Conservation (phyloP, 2,888 invertebrate species). For the Eledona agricola region DNA sequence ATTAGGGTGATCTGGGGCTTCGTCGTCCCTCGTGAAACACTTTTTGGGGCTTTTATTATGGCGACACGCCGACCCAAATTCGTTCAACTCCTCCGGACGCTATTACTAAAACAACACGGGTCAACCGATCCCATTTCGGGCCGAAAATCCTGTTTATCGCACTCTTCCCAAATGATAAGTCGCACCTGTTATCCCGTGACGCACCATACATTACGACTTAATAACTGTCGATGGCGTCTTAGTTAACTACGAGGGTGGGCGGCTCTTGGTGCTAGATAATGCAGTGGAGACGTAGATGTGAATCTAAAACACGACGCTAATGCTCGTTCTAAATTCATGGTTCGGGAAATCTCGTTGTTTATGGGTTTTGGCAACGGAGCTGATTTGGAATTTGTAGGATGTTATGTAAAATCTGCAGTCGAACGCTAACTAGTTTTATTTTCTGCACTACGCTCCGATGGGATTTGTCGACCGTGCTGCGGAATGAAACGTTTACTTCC, state of each 20-base stretch:
- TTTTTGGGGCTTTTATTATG: slow-evolving; percentile 30
- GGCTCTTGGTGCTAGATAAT: slow-evolving; percentile 13
- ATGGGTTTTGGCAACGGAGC: slow-evolving; percentile 27
- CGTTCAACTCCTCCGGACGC: slow-evolving; percentile 13
- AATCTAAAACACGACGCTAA: slow-evolving; percentile 22
- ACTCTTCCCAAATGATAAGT: slow-evolving; percentile 8
- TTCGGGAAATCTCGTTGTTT: slow-evolving; percentile 22
- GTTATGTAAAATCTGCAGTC: slow-evolving; percentile 20
- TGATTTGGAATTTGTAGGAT: slow-evolving; percentile 20
- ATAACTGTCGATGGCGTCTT: slow-evolving; percentile 6
- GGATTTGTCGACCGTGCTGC: too few species aligned
- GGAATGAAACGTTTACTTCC: too few species aligned
- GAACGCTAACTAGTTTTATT: slow-evolving; percentile 10
- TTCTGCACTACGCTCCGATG: too few species aligned
- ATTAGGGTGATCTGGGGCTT: slow-evolving; percentile 1
- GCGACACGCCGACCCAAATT: slow-evolving; percentile 28
- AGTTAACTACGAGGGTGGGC: slow-evolving; percentile 2
- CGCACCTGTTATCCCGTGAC: slow-evolving; percentile 20
- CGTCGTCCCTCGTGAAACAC: slow-evolving; percentile 10
- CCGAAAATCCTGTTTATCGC: slow-evolving; percentile 23
- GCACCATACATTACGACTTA: slow-evolving; percentile 7
- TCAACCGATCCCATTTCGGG: slow-evolving; percentile 29
- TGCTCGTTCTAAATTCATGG: slow-evolving; percentile 26
- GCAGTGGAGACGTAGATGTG: slow-evolving; percentile 5
- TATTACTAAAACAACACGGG: slow-evolving; percentile 34